phyloP scores from a whole-genome alignment of 1,140 invertebrate species.

The Chrysomallon squamiferum region DNA sequence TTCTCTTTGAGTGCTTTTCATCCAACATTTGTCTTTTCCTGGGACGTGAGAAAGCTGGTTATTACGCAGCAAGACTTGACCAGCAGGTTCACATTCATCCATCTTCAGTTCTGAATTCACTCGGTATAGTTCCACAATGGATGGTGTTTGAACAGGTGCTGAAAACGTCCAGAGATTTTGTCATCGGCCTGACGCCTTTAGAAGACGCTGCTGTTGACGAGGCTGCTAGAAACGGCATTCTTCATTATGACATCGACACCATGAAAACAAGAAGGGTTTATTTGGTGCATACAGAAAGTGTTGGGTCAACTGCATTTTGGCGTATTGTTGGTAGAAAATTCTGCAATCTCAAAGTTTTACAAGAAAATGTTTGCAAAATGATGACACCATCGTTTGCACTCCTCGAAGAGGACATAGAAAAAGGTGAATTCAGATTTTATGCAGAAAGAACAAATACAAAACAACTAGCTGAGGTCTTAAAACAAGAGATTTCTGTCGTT shows the following conservation, averaged over 20 bases:
- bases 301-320: slow-evolving; percentile 32
- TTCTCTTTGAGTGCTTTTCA: slow-evolving; percentile 30
- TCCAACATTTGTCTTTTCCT: slow-evolving; percentile 39
- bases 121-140: slow-evolving; percentile 42
- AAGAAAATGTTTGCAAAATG: slow-evolving; percentile 19
- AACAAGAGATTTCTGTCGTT: neutral
- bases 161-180: slow-evolving; percentile 48
- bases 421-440: slow-evolving; percentile 31
- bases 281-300: slow-evolving; percentile 22
- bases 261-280: slow-evolving; percentile 15
- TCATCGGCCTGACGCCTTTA: slow-evolving; percentile 41
- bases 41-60: slow-evolving; percentile 47
- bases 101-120: slow-evolving; percentile 32
- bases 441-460: slow-evolving; percentile 8
- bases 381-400: slow-evolving; percentile 19
- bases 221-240: slow-evolving; percentile 11
- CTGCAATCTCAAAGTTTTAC: slow-evolving; percentile 23
- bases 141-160: slow-evolving; percentile 40
- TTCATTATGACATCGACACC: slow-evolving; percentile 24
- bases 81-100: slow-evolving; percentile 47
- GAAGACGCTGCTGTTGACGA: slow-evolving; percentile 28
- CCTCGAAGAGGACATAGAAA: slow-evolving; percentile 35
- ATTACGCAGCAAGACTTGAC: slow-evolving; percentile 24
- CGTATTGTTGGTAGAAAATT: slow-evolving; percentile 41
- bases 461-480: slow-evolving; percentile 25